These are phyloP conservation scores for Cantharis rufa DNA, from an alignment of 2,888 invertebrate genomes.

Conservation along the genomic window DNA sequence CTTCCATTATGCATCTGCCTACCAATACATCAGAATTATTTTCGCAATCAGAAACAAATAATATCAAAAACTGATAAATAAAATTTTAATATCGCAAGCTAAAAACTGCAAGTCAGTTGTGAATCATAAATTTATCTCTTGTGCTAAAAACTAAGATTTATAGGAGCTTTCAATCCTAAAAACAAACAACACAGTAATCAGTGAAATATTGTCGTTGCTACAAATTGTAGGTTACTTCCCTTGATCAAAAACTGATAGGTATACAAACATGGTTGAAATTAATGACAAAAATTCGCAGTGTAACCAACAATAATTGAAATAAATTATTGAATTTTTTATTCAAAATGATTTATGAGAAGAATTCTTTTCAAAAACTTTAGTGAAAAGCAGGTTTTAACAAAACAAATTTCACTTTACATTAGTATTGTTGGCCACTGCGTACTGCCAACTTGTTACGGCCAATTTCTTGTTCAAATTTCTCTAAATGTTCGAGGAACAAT, in stretches of 20 bases:
- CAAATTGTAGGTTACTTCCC: background rate
- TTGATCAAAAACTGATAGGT: background rate
- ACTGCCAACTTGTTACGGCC: background rate
- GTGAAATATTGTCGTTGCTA: background rate
- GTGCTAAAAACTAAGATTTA: background rate
- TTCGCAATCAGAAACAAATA: background rate
- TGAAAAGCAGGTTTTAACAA: background rate
- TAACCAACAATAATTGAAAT: background rate
- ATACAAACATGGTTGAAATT: background rate
- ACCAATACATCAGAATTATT: background rate
- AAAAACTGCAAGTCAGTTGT: background rate
- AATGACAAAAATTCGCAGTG: background rate
- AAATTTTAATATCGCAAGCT: background rate
- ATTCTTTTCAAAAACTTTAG: background rate
- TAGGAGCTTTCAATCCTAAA: background rate
- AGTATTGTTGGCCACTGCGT: background rate
- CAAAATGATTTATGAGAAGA: background rate
- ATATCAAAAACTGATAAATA: background rate
- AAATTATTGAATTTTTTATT: background rate
- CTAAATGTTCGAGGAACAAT: background rate
- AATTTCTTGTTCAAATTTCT: background rate
- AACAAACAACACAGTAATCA: background rate
- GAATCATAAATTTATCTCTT: background rate
- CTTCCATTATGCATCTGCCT: background rate
- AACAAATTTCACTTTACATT: background rate